A percentile compares a stretch with the other conserved stretches of the same genome.
These are phyloP conservation scores for Epinotia brunnichana DNA, from an alignment of 2,888 invertebrate genomes.

Conservation along the genomic window DNA sequence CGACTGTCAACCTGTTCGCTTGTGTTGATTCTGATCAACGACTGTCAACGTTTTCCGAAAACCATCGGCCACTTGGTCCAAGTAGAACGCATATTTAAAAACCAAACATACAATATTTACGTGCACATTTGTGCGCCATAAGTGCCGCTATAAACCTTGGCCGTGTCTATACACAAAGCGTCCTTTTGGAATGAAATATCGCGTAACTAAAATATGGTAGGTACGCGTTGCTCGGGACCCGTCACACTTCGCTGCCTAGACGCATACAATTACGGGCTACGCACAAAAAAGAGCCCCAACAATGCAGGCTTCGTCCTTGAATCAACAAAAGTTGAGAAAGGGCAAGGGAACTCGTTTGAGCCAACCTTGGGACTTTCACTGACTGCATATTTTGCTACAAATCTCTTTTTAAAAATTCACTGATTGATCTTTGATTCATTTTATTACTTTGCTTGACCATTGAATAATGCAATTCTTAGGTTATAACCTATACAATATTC, in stretches of 20 bases:
- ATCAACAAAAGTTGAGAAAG: conserved; percentile 82
- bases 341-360: conserved; percentile 81
- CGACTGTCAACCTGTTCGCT: conserved; percentile 45
- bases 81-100: conserved; percentile 44
- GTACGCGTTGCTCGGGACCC: conserved; percentile 58
- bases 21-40: conserved; percentile 26
- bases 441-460: neutral
- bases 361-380: conserved; percentile 82
- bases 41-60: conserved; percentile 50
- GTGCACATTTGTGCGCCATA: conserved; percentile 52
- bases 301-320: conserved; percentile 80
- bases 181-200: conserved; percentile 47
- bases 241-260: conserved; percentile 75
- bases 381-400: conserved; percentile 69
- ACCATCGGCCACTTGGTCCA: conserved; percentile 8
- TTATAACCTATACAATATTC: too few species aligned
- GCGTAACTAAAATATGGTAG: conserved; percentile 51
- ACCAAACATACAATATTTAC: conserved; percentile 59
- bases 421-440: neutral
- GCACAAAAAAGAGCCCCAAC: conserved; percentile 76
- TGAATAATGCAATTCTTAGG: too few species aligned
- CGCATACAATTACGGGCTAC: conserved; percentile 78
- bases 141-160: conserved; percentile 62
- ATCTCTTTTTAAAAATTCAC: conserved; percentile 43
- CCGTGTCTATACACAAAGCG: conserved; percentile 49